Base-by-base conservation (phyloP, 2,888 invertebrate genomes). In the Drosophila setosimentum region DNA sequence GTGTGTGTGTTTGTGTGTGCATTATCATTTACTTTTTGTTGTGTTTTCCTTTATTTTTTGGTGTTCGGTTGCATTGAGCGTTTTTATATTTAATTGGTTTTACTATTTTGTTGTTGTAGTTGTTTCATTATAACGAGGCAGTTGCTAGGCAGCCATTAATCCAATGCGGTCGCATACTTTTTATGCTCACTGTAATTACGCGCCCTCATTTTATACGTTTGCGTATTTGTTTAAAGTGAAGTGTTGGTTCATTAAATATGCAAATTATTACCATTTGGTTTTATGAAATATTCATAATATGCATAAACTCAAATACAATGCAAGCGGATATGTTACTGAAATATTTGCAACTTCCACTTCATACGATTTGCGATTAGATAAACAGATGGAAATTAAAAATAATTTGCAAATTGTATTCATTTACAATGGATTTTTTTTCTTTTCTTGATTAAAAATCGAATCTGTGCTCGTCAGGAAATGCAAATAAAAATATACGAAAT, bases 201-300 rank as follows among this genome's bases (percentile, higher is more conserved):
- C 32, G 48, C 49, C 59, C 33, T 67, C 32, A 60, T 48, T 37
- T 53, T 24, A 24, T 67, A 40, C 24, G 30, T 21, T 58, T 51
- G 62, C 33, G 49, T 27, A 40, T 73, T 72, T 60, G 53, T 69
- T 71, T 73, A 45, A 73, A 81, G 79, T 89, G 74, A 82, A 81
- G 85, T 82, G 82, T 77, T 82, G 89, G 82, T 77, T 87, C 85
- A 85, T 85, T 85, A 89, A 80, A 68, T 82, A 85, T 85, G 90
- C 73, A 89, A 89, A 89, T 80, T 68, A 82, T 77, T 76, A 69
- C 66, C 58, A 84, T 89, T 89, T 71, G 70, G 55, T 61, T 71
- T 63, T 68, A 82, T 85, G 82, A 74, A 87, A 80, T 84, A 89
- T 85, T 74, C 68, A 84, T 77, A 62, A 35, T 53, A 48, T 59